Conservation (phyloP, 37 sponge, comb jelly and placozoan genomes). For the Bolinopsis microptera region DNA sequence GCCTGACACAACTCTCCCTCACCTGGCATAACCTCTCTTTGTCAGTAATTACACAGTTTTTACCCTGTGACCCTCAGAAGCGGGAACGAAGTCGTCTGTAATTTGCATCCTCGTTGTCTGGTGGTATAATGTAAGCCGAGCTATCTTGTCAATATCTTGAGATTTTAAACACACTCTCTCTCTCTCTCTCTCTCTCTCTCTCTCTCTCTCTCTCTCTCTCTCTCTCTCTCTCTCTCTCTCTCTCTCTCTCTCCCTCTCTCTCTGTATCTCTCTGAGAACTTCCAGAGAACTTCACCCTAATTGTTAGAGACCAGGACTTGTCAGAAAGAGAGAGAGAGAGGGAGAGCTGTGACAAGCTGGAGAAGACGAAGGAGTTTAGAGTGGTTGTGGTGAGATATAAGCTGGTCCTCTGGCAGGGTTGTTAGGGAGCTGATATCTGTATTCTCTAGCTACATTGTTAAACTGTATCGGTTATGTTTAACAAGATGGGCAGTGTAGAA, state of each 20-base stretch:
- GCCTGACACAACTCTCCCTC: neutral
- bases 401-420: too few relatives aligned
- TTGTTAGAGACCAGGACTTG: neutral
- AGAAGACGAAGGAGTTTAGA: too few relatives aligned
- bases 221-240: too few relatives aligned
- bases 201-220: too few relatives aligned
- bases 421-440: too few relatives aligned
- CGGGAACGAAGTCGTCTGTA: neutral
- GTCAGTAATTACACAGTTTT: neutral
- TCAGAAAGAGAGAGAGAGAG: neutral
- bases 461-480: neutral
- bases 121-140: too few relatives aligned
- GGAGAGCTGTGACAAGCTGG: too few relatives aligned
- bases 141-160: too few relatives aligned
- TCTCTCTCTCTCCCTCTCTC: too few relatives aligned
- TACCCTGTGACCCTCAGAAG: neutral
- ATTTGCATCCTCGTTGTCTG: too few relatives aligned
- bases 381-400: too few relatives aligned
- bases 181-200: slow-evolving; percentile 6
- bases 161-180: neutral
- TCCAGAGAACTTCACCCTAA: neutral
- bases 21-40: neutral
- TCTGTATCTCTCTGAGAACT: too few relatives aligned
- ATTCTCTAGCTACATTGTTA: neutral
- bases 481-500: neutral